phyloP scores from a whole-genome alignment of 2,113 vertebrate genomes.

The Telmatochromis sp. region DNA sequence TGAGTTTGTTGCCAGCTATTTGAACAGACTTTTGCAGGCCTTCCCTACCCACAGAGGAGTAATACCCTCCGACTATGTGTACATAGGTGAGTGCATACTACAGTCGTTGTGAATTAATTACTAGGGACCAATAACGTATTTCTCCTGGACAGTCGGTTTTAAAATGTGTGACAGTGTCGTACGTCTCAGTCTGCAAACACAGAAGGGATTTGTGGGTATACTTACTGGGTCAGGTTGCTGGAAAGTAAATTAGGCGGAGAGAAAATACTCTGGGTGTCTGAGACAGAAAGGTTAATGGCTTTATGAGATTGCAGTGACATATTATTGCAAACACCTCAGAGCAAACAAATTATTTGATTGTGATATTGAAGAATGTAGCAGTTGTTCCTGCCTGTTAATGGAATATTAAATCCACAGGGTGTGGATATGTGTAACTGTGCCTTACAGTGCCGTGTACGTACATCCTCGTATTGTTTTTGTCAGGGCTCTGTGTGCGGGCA shows the following conservation, averaged over 20 bases:
- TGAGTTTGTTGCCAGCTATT: background rate
- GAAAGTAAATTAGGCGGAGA: conserved; percentile 25
- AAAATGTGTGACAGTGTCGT: background rate
- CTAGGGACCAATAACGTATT: background rate
- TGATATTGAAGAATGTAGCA: background rate
- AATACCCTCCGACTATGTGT: background rate
- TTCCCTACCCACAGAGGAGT: background rate
- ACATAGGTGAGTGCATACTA: background rate
- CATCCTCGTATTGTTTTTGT: background rate
- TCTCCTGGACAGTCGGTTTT: background rate
- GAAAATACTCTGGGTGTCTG: conserved; percentile 5
- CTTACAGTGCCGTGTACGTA: background rate
- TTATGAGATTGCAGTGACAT: conserved; percentile 35
- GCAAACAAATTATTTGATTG: conserved; percentile 45
- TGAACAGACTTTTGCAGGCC: background rate
- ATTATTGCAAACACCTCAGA: conserved; percentile 41
- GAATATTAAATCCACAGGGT: conserved; percentile 1
- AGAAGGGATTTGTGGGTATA: conserved; percentile 3
- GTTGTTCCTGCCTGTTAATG: conserved; percentile 7
- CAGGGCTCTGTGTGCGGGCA: too few species aligned
- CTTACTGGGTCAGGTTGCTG: background rate
- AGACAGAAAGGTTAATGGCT: conserved; percentile 48
- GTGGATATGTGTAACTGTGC: background rate
- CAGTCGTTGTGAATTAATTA: background rate
- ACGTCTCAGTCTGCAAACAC: background rate